phyloP scores from a whole-genome alignment of 2,888 invertebrate species.

The Sthenelais limicola region DNA sequence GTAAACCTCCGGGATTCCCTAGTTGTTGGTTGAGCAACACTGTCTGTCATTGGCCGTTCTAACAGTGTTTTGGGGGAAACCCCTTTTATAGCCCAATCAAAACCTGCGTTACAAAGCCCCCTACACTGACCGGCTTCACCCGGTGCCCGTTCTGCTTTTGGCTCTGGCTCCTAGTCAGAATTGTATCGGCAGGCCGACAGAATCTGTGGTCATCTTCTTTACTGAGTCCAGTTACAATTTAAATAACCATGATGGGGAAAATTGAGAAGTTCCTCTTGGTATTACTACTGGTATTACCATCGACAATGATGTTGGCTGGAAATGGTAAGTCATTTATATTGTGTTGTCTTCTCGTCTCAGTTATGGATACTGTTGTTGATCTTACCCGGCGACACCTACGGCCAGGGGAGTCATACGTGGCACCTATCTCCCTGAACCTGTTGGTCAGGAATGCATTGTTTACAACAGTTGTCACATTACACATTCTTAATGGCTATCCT shows the following conservation, averaged over 20 bases:
- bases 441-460: no score
- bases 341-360: no score
- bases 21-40: neutral
- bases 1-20: slow-evolving; percentile 12
- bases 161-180: neutral
- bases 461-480: no score
- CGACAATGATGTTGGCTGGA: slow-evolving; percentile 59
- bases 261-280: slow-evolving; percentile 59
- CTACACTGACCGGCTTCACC: neutral
- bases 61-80: neutral
- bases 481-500: no score
- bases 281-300: slow-evolving; percentile 62
- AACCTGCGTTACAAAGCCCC: neutral
- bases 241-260: slow-evolving; percentile 50
- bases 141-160: neutral
- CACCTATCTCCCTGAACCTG: neutral
- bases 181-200: neutral
- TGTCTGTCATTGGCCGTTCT: neutral
- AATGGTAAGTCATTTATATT: slow-evolving; percentile 63
- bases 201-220: slow-evolving; percentile 16
- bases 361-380: no score
- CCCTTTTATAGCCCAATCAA: slow-evolving; percentile 4
- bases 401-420: neutral
- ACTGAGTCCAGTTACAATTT: neutral
- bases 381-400: slow-evolving; percentile 16